A percentile compares a stretch with the other conserved stretches of the same genome.
These are phyloP conservation scores for Sebastes schlegelii DNA, from an alignment of 2,113 vertebrate genomes.

Conservation along the genomic window DNA sequence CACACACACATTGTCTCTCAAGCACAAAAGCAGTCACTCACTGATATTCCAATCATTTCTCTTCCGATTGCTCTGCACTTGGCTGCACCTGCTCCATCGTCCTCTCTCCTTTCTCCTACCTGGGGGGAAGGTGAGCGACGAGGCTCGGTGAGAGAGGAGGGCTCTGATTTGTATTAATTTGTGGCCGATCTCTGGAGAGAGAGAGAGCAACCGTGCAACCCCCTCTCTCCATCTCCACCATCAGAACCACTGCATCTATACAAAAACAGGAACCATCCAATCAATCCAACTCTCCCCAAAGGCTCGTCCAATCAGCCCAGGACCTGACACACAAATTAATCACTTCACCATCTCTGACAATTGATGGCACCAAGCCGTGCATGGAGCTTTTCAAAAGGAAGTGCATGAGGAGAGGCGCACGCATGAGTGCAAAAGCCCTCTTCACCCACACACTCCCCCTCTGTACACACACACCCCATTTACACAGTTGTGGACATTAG, in stretches of 20 bases:
- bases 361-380: slow-evolving; percentile 68
- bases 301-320: slow-evolving; percentile 78
- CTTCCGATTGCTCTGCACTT: slow-evolving; percentile 76
- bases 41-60: slow-evolving; percentile 80
- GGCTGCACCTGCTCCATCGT: slow-evolving; percentile 79
- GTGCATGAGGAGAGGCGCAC: slow-evolving; percentile 31
- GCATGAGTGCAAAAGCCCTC: slow-evolving; percentile 15
- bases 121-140: slow-evolving; percentile 78
- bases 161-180: slow-evolving; percentile 82
- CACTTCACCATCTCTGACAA: slow-evolving; percentile 70
- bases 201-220: background rate
- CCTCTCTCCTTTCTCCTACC: slow-evolving; percentile 67
- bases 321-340: slow-evolving; percentile 77
- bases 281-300: slow-evolving; percentile 76
- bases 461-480: slow-evolving; percentile 11
- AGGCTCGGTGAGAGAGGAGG: slow-evolving; percentile 58
- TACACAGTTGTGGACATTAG: background rate
- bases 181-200: slow-evolving; percentile 68
- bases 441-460: slow-evolving; percentile 13
- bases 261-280: slow-evolving; percentile 73
- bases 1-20: slow-evolving; percentile 38
- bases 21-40: slow-evolving; percentile 61
- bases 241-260: slow-evolving; percentile 36
- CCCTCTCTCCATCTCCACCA: slow-evolving; percentile 10
- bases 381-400: slow-evolving; percentile 46